Conservation (phyloP, 2,113 vertebrate species). For the Phrynosoma blainvillii region DNA sequence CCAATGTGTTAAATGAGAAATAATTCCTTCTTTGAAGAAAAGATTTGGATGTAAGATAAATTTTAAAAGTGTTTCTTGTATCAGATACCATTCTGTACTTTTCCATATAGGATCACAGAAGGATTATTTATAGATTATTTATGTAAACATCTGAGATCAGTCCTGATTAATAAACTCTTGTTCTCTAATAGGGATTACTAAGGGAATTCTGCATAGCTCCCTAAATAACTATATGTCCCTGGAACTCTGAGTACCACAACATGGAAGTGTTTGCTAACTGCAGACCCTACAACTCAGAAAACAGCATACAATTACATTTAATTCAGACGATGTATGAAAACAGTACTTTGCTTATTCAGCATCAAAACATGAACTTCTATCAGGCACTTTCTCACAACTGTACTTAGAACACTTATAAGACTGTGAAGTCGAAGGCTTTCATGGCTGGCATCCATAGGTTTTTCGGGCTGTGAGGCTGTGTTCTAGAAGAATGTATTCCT, state of each 20-base stretch:
- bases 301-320: not conserved
- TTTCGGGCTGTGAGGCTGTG: too few species aligned
- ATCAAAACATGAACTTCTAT: not conserved
- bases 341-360: not conserved
- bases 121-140: not conserved
- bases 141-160: not conserved
- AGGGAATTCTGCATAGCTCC: not conserved
- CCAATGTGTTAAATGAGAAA: not conserved
- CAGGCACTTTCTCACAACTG: not conserved
- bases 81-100: not conserved
- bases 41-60: too few species aligned
- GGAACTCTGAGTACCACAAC: not conserved
- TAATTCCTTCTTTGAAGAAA: not conserved
- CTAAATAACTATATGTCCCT: not conserved
- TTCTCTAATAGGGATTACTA: not conserved
- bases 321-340: constrained; percentile 14
- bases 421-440: not conserved
- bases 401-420: not conserved
- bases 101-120: not conserved
- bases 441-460: too few species aligned
- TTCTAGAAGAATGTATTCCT: too few species aligned
- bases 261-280: not conserved
- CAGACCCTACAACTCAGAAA: not conserved
- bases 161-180: accelerated
- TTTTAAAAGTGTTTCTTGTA: not conserved